Conservation (phyloP, 64 coral and sea anemone species). For the Montipora foliosa region DNA sequence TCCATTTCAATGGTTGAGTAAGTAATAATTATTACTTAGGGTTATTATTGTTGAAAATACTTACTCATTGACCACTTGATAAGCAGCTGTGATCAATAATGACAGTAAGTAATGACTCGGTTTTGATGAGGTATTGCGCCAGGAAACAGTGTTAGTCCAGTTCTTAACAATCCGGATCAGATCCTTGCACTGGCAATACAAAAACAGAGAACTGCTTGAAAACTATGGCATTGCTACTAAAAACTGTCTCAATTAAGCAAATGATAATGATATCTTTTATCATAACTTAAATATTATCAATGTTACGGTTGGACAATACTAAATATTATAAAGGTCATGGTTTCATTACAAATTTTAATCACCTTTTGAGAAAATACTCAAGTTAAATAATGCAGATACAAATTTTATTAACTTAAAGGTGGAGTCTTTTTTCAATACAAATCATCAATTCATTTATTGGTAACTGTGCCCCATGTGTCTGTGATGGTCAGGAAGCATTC, state of each 20-base stretch:
- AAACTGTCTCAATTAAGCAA: not conserved
- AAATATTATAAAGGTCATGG: no score
- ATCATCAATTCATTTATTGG: no score
- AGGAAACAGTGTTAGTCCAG: slow-evolving; percentile 77
- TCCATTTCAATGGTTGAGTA: not conserved
- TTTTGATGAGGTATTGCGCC: slow-evolving; percentile 75
- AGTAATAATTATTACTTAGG: not conserved
- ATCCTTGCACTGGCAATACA: slow-evolving; percentile 83
- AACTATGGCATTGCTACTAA: not conserved
- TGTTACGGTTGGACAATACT: no score
- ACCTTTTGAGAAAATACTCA: no score
- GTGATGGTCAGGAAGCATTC: not conserved
- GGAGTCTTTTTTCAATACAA: no score
- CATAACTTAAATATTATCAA: no score
- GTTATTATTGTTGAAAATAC: not conserved
- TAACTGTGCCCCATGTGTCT: no score
- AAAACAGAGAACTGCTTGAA: not conserved
- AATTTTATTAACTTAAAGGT: no score
- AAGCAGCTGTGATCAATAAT: slow-evolving; percentile 83
- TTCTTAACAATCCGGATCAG: slow-evolving; percentile 88
- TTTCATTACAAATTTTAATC: no score
- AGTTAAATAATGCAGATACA: no score
- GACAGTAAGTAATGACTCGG: slow-evolving; percentile 83
- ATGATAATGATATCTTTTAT: no score
- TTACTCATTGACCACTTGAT: slow-evolving; percentile 92